These are phyloP conservation scores for Phasia obesa DNA, from an alignment of 2,888 invertebrate species.

Conservation along the genomic window DNA sequence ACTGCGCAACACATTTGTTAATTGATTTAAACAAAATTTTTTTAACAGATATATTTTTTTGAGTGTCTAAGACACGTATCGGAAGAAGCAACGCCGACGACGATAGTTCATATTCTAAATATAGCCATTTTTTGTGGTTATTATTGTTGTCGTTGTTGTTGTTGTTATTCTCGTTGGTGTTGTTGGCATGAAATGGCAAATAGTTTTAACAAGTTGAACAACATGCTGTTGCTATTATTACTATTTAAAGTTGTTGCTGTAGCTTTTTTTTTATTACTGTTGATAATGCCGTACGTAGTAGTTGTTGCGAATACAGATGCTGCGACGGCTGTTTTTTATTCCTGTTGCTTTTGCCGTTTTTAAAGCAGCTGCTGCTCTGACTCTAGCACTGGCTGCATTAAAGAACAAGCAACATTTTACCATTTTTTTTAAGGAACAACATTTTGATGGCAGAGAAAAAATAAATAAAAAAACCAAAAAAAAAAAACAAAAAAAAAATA, in stretches of 20 bases:
- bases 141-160: conserved; percentile 30
- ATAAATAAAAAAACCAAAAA: conserved; percentile 36
- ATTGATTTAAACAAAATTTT: background rate
- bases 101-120: conserved; percentile 66
- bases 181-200: conserved; percentile 64
- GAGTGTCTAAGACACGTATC: conserved; percentile 34
- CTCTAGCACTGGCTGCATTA: conserved; percentile 3
- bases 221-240: conserved; percentile 58
- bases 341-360: conserved; percentile 50
- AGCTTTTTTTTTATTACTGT: conserved; percentile 23
- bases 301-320: conserved; percentile 35
- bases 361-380: conserved; percentile 40
- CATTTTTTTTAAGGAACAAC: conserved; percentile 51
- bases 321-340: conserved; percentile 43
- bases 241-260: conserved; percentile 22
- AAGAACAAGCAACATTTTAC: conserved; percentile 46
- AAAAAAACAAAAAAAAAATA: conserved; percentile 13
- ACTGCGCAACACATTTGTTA: background rate
- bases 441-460: conserved; percentile 54
- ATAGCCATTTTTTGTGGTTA: conserved; percentile 51
- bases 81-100: conserved; percentile 55
- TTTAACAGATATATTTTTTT: conserved; percentile 21
- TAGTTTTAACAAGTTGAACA: conserved; percentile 66
- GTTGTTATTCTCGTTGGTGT: conserved; percentile 11
- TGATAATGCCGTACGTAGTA: conserved; percentile 33